These are phyloP conservation scores for Morelia viridis DNA, from an alignment of 2,797 vertebrate species.

Conservation along the genomic window DNA sequence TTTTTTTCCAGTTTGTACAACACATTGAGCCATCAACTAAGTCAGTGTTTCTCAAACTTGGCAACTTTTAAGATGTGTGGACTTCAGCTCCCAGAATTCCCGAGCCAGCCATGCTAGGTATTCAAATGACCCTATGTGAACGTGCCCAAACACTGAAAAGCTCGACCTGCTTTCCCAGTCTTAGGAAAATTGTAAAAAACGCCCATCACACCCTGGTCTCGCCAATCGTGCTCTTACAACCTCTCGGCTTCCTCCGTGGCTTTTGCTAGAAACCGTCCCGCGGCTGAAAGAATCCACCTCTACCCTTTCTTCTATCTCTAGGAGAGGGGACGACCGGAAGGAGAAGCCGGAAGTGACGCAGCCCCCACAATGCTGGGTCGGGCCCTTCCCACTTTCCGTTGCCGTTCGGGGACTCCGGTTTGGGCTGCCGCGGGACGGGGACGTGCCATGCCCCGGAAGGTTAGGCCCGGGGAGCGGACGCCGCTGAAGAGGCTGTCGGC, in stretches of 20 bases:
- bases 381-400: neutral
- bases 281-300: neutral
- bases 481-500: neutral
- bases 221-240: neutral
- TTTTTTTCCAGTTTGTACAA: neutral
- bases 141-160: neutral
- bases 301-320: neutral
- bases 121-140: neutral
- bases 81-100: neutral
- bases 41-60: neutral
- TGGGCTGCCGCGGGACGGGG: rapidly evolving
- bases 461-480: neutral
- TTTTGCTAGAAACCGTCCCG: neutral
- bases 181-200: neutral
- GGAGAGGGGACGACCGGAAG: neutral
- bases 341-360: rapidly evolving
- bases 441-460: slow-evolving; percentile 40
- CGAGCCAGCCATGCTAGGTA: neutral
- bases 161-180: neutral
- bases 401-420: neutral
- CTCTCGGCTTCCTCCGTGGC: neutral
- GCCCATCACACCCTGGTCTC: neutral
- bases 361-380: neutral
- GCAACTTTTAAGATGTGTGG: neutral
- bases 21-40: neutral